Percentiles rank a stretch among this genome's conserved stretches.
Evolutionary conservation across 2,888 invertebrate species (phyloP).

Genomic region (Yponomeuta cagnagella): DNA sequence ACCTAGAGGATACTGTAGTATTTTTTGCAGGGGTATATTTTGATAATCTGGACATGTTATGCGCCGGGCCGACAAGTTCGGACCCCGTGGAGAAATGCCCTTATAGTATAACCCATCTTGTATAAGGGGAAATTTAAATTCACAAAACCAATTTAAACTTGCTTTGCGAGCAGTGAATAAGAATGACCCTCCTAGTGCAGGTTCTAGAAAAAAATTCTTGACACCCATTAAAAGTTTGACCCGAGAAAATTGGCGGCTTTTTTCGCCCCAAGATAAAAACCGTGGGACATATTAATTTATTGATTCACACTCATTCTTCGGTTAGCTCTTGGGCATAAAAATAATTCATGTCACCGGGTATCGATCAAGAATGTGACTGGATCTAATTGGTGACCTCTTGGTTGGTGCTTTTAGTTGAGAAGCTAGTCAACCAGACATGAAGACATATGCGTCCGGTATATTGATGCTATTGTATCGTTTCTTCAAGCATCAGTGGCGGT

Average conservation of each 20-base stretch:
- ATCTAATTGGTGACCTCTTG: neutral
- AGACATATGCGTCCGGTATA: neutral
- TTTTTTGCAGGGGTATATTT: too few relatives aligned
- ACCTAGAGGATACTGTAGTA: too few relatives aligned
- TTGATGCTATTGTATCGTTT: neutral
- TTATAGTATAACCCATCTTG: too few relatives aligned
- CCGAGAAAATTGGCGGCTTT: neutral
- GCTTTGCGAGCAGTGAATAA: neutral
- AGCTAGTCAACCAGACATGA: neutral
- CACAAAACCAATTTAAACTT: neutral
- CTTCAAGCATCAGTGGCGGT: neutral
- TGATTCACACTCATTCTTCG: neutral
- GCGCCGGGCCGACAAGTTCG: too few relatives aligned
- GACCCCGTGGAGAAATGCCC: too few relatives aligned
- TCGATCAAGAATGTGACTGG: neutral
- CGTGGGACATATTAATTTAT: neutral
- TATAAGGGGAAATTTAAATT: neutral
- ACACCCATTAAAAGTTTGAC: neutral
- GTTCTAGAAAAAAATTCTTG: neutral
- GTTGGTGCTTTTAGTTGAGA: neutral
- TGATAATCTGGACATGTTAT: too few relatives aligned
- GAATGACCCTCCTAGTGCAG: neutral
- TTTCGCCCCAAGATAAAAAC: neutral
- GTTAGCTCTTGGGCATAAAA: neutral
- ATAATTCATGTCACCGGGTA: neutral